Percentiles rank a stretch among this genome's conserved stretches.
These are phyloP conservation scores for Leptinotarsa haldemani DNA, from an alignment of 2,888 invertebrate species.

Conservation along the genomic window DNA sequence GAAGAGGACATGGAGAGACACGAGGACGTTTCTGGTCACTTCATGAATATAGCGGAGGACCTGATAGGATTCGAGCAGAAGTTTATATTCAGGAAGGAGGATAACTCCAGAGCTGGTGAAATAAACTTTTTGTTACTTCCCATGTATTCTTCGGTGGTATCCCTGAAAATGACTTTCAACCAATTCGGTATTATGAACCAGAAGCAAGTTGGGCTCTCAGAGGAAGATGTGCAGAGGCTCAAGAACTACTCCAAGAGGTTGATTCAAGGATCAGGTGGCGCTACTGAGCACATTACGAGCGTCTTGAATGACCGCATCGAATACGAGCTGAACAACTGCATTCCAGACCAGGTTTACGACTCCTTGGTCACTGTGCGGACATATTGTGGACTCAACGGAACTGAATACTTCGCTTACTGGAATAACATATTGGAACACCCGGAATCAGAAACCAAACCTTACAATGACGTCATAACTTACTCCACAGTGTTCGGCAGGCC, in stretches of 20 bases:
- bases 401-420: slow-evolving; percentile 33
- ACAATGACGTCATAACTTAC: slow-evolving; percentile 19
- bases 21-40: slow-evolving; percentile 14
- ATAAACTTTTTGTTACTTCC: slow-evolving; percentile 22
- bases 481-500: slow-evolving; percentile 28
- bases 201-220: slow-evolving; percentile 21
- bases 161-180: slow-evolving; percentile 24
- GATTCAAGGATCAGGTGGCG: slow-evolving; percentile 28
- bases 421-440: slow-evolving; percentile 28
- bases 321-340: slow-evolving; percentile 20
- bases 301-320: slow-evolving; percentile 19
- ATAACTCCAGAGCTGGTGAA: slow-evolving; percentile 4
- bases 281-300: slow-evolving; percentile 28
- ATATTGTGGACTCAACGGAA: slow-evolving; percentile 29
- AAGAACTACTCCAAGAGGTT: slow-evolving; percentile 14
- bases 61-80: slow-evolving; percentile 26
- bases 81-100: slow-evolving; percentile 19
- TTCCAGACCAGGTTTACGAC: slow-evolving; percentile 31
- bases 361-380: slow-evolving; percentile 26
- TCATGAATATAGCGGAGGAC: slow-evolving; percentile 28
- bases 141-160: slow-evolving; percentile 17
- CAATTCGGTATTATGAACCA: slow-evolving; percentile 27
- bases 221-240: slow-evolving; percentile 27
- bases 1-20: background rate
- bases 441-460: slow-evolving; percentile 21